Evolutionary conservation across 2,888 invertebrate species (phyloP).

Genomic region (Notocelia uddmanniana): DNA sequence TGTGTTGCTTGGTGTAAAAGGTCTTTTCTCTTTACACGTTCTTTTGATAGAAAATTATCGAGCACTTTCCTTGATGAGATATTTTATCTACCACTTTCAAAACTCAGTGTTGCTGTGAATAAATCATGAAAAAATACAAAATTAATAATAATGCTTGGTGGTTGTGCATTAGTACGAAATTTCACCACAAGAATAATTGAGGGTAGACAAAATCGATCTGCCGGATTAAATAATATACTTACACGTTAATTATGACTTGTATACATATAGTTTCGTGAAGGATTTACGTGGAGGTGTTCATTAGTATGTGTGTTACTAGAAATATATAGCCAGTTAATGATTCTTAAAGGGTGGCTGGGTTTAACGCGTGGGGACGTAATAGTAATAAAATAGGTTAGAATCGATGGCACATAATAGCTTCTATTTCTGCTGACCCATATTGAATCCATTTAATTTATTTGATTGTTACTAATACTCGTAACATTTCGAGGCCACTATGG

Average conservation of each 20-base stretch:
- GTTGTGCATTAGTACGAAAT: too few relatives aligned
- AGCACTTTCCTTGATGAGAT: neutral
- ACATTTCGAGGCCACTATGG: neutral
- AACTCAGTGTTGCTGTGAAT: neutral
- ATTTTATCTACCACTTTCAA: neutral
- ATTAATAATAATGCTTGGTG: neutral
- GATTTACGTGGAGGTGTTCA: too few relatives aligned
- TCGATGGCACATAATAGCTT: conserved; percentile 8
- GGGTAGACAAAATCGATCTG: neutral
- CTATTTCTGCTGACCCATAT: conserved; percentile 15
- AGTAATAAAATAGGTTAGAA: conserved; percentile 12
- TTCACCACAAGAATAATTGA: neutral
- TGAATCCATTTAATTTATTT: neutral
- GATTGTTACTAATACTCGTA: neutral
- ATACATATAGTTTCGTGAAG: neutral
- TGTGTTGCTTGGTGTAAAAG: conserved; percentile 21
- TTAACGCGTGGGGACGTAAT: conserved; percentile 19
- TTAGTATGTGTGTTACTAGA: neutral
- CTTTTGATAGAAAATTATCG: conserved; percentile 2
- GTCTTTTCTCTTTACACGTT: conserved; percentile 3
- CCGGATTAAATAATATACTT: neutral
- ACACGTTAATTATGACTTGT: neutral
- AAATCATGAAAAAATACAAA: neutral
- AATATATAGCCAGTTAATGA: conserved; percentile 13
- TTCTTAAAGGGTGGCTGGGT: conserved; percentile 6